These are phyloP conservation scores for Poicephalus meyeri DNA, from an alignment of 2,113 vertebrate genomes.

Conservation along the genomic window DNA sequence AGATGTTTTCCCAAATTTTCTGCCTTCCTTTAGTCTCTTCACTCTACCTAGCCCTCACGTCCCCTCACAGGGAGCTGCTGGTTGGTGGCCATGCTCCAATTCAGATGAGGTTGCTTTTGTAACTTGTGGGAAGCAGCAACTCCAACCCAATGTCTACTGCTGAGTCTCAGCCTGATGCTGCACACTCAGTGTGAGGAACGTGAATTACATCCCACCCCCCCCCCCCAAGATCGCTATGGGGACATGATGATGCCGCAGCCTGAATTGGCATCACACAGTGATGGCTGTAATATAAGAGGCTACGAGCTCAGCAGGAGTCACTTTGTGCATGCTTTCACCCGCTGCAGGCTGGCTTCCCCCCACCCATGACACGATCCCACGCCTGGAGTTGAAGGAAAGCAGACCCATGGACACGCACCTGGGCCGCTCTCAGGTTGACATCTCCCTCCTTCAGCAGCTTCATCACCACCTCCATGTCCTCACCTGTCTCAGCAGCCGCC, in stretches of 20 bases:
- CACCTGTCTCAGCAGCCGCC: slow-evolving; percentile 82
- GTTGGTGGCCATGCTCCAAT: background rate
- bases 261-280: rapidly evolving
- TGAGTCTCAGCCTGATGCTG: rapidly evolving
- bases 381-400: background rate
- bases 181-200: rapidly evolving
- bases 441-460: slow-evolving; percentile 88
- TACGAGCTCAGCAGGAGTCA: background rate
- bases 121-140: background rate
- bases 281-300: background rate
- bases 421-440: slow-evolving; percentile 87
- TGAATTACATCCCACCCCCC: rapidly evolving
- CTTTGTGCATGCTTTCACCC: background rate
- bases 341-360: background rate
- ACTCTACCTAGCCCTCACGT: background rate
- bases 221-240: background rate
- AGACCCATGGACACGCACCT: slow-evolving; percentile 73
- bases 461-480: slow-evolving; percentile 92
- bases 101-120: background rate
- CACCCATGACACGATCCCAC: rapidly evolving
- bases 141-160: rapidly evolving
- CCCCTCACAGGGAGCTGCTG: background rate
- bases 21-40: background rate
- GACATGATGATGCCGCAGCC: background rate
- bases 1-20: background rate